Evolutionary conservation across 1,140 invertebrate genomes (phyloP).

Genomic region (Leptoteleia sp.): DNA sequence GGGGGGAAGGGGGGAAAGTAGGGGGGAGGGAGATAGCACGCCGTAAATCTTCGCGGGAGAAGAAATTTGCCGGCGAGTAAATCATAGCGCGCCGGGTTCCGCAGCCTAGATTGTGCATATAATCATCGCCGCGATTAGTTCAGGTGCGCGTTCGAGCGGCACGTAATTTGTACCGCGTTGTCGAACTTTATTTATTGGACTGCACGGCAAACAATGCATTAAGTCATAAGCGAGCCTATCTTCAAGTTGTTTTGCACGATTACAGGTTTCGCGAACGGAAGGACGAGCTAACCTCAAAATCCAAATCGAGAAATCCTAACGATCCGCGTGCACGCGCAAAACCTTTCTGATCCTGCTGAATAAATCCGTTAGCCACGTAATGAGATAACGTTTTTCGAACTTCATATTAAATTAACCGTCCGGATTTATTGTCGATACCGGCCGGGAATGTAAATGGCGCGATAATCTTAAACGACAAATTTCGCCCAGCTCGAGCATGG

Average conservation of each 20-base stretch:
- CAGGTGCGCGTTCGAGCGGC: constrained; percentile 53
- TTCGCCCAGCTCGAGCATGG: no score
- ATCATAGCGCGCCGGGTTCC: constrained; percentile 43
- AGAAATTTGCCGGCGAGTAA: constrained; percentile 51
- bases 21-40: constrained; percentile 28
- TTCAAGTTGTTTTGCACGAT: constrained; percentile 12
- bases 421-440: no score
- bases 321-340: no score
- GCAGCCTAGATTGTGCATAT: constrained; percentile 52
- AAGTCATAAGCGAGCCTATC: constrained; percentile 34
- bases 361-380: no score
- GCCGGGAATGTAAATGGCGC: no score
- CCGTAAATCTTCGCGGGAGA: constrained; percentile 38
- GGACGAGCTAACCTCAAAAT: constrained; percentile 15
- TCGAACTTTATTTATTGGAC: constrained; percentile 51
- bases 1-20: no score
- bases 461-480: no score
- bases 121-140: constrained; percentile 52
- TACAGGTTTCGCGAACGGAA: constrained; percentile 3
- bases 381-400: no score
- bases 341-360: no score
- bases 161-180: constrained; percentile 51
- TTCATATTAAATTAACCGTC: no score
- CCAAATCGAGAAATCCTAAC: no score
- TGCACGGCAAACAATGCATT: constrained; percentile 39